Base-by-base conservation (phyloP, 2,797 vertebrate species). In the Coregonus sp. region DNA sequence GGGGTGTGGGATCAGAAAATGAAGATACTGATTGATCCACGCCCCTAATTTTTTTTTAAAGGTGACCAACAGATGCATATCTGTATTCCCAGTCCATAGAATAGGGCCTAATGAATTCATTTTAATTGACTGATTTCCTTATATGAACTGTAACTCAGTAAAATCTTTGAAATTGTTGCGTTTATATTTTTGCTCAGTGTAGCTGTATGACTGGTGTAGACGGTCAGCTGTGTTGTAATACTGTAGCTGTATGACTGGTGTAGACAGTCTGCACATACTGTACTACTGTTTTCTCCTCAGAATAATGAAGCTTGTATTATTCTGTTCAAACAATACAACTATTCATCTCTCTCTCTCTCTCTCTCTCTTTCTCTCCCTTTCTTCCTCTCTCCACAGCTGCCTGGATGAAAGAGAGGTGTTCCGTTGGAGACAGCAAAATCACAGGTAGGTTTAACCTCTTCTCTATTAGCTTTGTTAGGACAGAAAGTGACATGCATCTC, bases 331-430 rank as follows among this genome's bases (percentile, higher is more conserved):
- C 20, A 63, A 25, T 63, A 29, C 59, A 63, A 11, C 2, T 3
- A 9, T 25, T 25, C 9, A 63, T 37, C 37, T 70, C 40, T 76
- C 6, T 74, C 15, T 72, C 70, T 5, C 29, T 52, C 4, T n/a
- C 37, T 76, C 6, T 74, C 15, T 72, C 70, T 5, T 35, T 52
- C 4, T 72, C 15, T 54, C 51, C 50, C 11, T 20, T 11, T 65
- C n/a, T 31, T 33, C 40, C 47, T 68, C 86, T 87, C 50, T 81
- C 79, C 88, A 12, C 90, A 99, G 98, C 97, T 9, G 96, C 96
- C 82, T 99, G 97, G 96, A 99, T 99, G 97, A 98, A 99, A 82
- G 97, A 97, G 79, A 94, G 95, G 84, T 95, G 94, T 11, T 92
- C 93, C 0, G 90, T 91, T 0, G 95, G 92, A 78, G 95, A 96